Evolutionary conservation across 2,797 vertebrate genomes (phyloP).

Genomic region (Notoglanidium macrostoma): DNA sequence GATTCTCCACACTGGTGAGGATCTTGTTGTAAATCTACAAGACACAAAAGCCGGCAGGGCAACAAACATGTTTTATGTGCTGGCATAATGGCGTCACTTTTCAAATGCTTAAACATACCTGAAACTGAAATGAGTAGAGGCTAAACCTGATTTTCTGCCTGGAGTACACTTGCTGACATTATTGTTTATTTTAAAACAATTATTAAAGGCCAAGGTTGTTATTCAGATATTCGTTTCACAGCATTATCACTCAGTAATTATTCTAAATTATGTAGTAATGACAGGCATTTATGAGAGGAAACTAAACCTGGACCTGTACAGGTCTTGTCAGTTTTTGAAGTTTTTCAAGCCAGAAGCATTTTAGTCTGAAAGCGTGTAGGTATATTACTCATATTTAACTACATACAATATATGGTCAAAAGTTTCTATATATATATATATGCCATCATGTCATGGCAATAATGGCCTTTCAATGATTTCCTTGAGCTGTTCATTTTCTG

Average conservation of each 20-base stretch:
- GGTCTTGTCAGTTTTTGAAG: not conserved
- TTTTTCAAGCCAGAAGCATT: not conserved
- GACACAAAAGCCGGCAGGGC: not conserved
- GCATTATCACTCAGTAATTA: not conserved
- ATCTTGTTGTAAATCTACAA: not conserved
- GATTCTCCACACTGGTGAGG: slow-evolving; percentile 76
- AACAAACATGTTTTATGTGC: not conserved
- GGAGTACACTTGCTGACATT: not conserved
- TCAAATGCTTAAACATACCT: not conserved
- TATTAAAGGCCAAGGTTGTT: not conserved
- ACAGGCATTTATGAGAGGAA: not conserved
- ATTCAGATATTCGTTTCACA: not conserved
- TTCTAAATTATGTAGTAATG: not conserved
- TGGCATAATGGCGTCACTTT: not conserved
- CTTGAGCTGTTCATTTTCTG: no score
- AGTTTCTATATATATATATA: no score
- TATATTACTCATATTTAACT: not conserved
- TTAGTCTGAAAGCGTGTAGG: not conserved
- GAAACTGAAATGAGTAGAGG: not conserved
- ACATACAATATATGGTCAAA: not conserved
- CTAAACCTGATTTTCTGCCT: not conserved
- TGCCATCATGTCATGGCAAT: no score
- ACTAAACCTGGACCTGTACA: not conserved
- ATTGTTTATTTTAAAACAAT: not conserved
- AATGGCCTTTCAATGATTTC: no score